Conservation (phyloP, 2,888 invertebrate genomes). For the Pachycephus smyrnensis region DNA sequence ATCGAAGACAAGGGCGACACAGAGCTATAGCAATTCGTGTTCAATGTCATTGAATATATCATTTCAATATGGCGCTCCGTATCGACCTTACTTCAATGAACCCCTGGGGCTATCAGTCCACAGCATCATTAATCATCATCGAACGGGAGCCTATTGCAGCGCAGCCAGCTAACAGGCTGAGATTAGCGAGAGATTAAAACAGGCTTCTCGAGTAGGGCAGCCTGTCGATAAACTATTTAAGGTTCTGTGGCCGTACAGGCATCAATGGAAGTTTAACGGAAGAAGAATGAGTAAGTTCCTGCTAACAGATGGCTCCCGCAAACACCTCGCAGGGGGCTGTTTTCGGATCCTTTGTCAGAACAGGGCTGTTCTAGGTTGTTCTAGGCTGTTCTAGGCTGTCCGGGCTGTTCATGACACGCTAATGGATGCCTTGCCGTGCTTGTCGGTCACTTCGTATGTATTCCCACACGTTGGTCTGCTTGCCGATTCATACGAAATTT, state of each 20-base stretch:
- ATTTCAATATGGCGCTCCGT: background rate
- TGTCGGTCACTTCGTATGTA: too few species aligned
- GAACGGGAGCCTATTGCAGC: background rate
- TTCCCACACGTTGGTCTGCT: too few species aligned
- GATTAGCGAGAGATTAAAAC: background rate
- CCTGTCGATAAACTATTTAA: slow-evolving; percentile 25
- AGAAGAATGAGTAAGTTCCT: too few species aligned
- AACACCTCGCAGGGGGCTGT: slow-evolving; percentile 41
- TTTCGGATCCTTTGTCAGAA: too few species aligned
- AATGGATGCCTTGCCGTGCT: too few species aligned
- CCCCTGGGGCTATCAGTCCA: background rate
- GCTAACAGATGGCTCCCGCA: slow-evolving; percentile 46
- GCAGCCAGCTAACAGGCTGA: background rate
- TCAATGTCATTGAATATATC: too few species aligned
- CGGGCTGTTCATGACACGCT: background rate
- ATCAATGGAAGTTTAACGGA: slow-evolving; percentile 23
- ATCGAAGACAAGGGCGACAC: too few species aligned
- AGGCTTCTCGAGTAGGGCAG: background rate
- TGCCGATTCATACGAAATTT: too few species aligned
- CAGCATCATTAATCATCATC: background rate
- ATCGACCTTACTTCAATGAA: too few species aligned
- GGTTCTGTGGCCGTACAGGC: slow-evolving; percentile 39
- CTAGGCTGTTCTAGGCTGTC: slow-evolving; percentile 3
- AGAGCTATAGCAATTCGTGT: too few species aligned
- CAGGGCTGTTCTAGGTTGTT: slow-evolving; percentile 21